These are phyloP conservation scores for Lutjanus erythropterus DNA, from an alignment of 2,113 vertebrate genomes.

Conservation along the genomic window DNA sequence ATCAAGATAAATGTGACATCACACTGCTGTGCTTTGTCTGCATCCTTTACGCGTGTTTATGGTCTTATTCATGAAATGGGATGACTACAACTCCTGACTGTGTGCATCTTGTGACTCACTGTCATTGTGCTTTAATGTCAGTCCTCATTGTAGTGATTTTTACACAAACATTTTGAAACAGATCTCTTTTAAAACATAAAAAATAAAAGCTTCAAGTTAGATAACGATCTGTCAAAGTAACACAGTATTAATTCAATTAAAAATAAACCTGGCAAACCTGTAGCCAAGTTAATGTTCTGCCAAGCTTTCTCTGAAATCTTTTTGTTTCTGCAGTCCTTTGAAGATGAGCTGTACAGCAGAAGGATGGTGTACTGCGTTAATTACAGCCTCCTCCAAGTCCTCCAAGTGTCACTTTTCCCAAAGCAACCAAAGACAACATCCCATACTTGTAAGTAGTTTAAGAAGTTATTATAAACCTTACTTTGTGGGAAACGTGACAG, in stretches of 20 bases:
- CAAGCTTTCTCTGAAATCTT: conserved; percentile 13
- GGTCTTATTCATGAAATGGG: neutral
- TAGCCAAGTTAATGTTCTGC: neutral
- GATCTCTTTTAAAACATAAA: neutral
- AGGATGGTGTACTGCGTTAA: neutral
- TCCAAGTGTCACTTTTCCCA: conserved; percentile 8
- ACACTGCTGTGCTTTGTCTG: neutral
- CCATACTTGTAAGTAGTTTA: neutral
- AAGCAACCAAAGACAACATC: neutral
- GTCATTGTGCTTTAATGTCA: neutral
- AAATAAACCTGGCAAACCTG: conserved; percentile 18
- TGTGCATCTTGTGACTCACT: neutral
- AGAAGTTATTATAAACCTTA: neutral
- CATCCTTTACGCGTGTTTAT: neutral
- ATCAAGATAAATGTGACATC: neutral
- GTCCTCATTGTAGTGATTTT: neutral
- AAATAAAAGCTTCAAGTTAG: neutral
- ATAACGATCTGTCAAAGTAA: conserved; percentile 7
- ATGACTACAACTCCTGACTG: neutral
- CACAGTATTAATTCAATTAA: neutral
- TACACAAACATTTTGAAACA: neutral
- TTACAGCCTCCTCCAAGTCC: conserved; percentile 17
- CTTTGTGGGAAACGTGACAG: neutral
- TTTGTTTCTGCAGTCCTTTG: conserved; percentile 12
- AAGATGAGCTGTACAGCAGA: conserved; percentile 2